Evolutionary conservation across 2,113 vertebrate genomes (phyloP).

Genomic region (Paramisgurnus dabryanus): DNA sequence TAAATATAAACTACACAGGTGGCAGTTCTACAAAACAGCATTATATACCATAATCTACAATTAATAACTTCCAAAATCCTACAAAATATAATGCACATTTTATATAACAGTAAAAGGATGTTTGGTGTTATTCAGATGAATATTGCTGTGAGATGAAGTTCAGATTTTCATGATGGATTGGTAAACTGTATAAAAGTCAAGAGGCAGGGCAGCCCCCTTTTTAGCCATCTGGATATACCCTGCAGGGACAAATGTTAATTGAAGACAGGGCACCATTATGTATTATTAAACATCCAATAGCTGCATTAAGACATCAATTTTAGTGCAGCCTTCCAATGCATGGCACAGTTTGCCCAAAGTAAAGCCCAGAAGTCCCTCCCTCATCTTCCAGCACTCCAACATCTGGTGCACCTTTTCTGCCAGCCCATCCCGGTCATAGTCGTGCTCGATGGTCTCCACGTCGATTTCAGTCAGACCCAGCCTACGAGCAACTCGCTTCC

Average conservation of each 20-base stretch:
- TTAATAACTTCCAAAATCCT: too few species aligned
- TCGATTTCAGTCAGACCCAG: slow-evolving; percentile 81
- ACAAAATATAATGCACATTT: too few species aligned
- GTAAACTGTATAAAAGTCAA: neutral
- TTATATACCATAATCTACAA: too few species aligned
- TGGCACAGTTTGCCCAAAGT: slow-evolving; percentile 84
- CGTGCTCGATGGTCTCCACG: slow-evolving; percentile 89
- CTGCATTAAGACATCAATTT: slow-evolving; percentile 74
- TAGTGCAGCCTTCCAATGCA: slow-evolving; percentile 71
- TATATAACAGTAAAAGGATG: too few species aligned
- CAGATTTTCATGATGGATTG: too few species aligned
- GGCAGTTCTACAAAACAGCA: too few species aligned
- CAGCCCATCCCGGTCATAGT: slow-evolving; percentile 85
- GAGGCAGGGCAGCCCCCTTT: neutral
- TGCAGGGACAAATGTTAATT: neutral
- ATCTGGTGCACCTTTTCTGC: slow-evolving; percentile 92
- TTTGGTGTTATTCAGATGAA: too few species aligned
- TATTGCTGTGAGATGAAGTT: too few species aligned
- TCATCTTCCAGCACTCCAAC: slow-evolving; percentile 88
- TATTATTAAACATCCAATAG: slow-evolving; percentile 61
- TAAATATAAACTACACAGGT: too few species aligned
- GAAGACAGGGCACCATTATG: neutral
- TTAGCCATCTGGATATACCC: neutral
- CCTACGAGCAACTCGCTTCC: slow-evolving; percentile 86
- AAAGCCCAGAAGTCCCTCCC: slow-evolving; percentile 81